These are phyloP conservation scores for Ditylenchus weischeri DNA, from an alignment of 2,888 invertebrate species.

Conservation along the genomic window DNA sequence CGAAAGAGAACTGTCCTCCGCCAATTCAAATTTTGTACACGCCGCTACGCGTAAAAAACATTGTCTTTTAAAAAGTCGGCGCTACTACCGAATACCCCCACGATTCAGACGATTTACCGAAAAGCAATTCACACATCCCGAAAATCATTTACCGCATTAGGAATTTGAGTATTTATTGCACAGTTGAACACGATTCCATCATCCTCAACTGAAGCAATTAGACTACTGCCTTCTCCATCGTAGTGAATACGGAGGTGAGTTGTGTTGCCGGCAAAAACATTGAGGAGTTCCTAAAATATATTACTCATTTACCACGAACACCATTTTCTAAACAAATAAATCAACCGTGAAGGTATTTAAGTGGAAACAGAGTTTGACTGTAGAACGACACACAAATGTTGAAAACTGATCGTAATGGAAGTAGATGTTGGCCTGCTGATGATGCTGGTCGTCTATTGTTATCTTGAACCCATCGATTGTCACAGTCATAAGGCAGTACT, in stretches of 20 bases:
- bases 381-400: slow-evolving; percentile 15
- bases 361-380: slow-evolving; percentile 13
- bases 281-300: slow-evolving; percentile 21
- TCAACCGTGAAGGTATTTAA: slow-evolving; percentile 12
- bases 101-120: too few species aligned
- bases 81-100: too few species aligned
- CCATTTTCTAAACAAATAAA: not conserved
- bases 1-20: too few species aligned
- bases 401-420: slow-evolving; percentile 25
- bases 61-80: too few species aligned
- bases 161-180: slow-evolving; percentile 12
- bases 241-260: slow-evolving; percentile 18
- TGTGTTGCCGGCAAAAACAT: slow-evolving; percentile 25
- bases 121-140: too few species aligned
- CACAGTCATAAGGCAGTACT: not conserved
- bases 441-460: slow-evolving; percentile 30
- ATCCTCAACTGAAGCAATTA: slow-evolving; percentile 18
- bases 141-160: not conserved
- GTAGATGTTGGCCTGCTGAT: slow-evolving; percentile 27
- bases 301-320: not conserved
- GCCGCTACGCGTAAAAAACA: too few species aligned
- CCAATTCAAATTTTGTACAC: too few species aligned
- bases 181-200: slow-evolving; percentile 21
- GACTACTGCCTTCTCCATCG: slow-evolving; percentile 21
- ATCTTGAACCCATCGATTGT: slow-evolving; percentile 6